Evolutionary conservation across 2,113 vertebrate species (phyloP).

Genomic region (Cololabis saira): DNA sequence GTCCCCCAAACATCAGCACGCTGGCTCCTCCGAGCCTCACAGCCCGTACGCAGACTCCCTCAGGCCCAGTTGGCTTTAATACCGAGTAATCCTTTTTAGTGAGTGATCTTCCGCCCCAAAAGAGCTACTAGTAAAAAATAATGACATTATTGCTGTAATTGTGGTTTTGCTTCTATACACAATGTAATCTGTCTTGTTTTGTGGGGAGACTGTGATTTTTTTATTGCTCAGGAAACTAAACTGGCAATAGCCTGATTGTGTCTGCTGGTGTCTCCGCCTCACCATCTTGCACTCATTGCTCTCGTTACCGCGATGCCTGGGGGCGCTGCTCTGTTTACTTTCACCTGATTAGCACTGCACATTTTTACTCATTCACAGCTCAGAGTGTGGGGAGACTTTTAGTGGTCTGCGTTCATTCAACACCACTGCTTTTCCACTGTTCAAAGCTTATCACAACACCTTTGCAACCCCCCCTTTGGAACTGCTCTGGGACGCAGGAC

Average conservation of each 20-base stretch:
- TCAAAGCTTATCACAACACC: conserved; percentile 62
- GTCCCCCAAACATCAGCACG: conserved; percentile 63
- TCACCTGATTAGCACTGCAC: conserved; percentile 71
- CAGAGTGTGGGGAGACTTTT: conserved; percentile 44
- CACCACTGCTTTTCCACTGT: conserved; percentile 48
- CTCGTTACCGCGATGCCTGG: conserved; percentile 44
- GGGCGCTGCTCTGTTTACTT: conserved; percentile 74
- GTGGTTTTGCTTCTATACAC: background rate
- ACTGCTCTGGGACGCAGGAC: conserved; percentile 4
- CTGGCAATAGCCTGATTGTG: background rate
- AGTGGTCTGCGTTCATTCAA: conserved; percentile 74
- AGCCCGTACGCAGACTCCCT: conserved; percentile 59
- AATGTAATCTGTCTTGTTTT: background rate
- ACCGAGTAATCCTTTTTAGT: conserved; percentile 50
- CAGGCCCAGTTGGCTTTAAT: conserved; percentile 60
- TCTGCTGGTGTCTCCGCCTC: conserved; percentile 17
- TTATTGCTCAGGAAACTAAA: conserved; percentile 14
- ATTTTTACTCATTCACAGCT: conserved; percentile 57
- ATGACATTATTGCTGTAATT: background rate
- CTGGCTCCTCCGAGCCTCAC: conserved; percentile 71
- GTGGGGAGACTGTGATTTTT: background rate
- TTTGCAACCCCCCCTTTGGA: conserved; percentile 10
- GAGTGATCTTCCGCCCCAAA: conserved; percentile 28
- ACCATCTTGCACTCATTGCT: conserved; percentile 39
- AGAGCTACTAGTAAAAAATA: conserved; percentile 18